Conservation (phyloP, 92 coral and sea anemone genomes). For the Anthopleura xanthogrammica region DNA sequence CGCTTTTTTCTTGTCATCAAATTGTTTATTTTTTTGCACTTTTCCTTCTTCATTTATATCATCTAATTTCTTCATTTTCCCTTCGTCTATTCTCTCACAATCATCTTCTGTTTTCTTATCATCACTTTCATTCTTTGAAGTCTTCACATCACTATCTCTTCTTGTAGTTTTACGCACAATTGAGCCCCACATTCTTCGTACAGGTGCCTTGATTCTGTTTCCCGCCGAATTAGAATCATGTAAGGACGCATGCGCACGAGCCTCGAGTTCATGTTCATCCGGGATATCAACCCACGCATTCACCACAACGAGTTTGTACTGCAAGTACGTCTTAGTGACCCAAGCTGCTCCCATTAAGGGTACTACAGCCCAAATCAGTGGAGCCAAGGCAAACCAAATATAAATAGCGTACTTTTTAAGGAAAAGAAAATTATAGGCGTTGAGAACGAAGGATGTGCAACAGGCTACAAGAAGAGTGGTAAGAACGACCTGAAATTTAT, state of each 20-base stretch:
- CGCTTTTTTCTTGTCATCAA: background rate
- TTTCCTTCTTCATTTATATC: background rate
- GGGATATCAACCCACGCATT: constrained; percentile 99
- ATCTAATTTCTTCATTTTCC: background rate
- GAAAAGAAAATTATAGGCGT: constrained; percentile 88
- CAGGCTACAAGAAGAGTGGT: constrained; percentile 87
- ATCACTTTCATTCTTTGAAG: background rate
- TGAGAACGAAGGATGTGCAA: constrained; percentile 86
- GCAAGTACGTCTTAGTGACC: constrained; percentile 81
- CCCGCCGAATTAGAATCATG: constrained; percentile 62
- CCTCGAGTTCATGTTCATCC: constrained; percentile 91
- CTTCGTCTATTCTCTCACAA: constrained; percentile 19
- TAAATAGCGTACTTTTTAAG: constrained; percentile 82
- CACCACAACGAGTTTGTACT: constrained; percentile 87
- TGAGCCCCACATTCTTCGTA: constrained; percentile 62
- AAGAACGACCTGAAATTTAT: constrained; percentile 62
- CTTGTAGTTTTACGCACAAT: constrained; percentile 17
- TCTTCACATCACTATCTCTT: constrained; percentile 11
- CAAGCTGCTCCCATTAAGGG: constrained; percentile 93
- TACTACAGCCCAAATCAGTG: constrained; percentile 82
- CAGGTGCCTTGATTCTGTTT: constrained; percentile 56
- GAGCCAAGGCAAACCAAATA: constrained; percentile 93
- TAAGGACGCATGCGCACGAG: constrained; percentile 62
- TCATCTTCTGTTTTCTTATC: background rate
- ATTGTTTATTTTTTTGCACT: background rate